Evolutionary conservation across 2,888 invertebrate species (phyloP).

Genomic region (Eupithecia subfuscata): DNA sequence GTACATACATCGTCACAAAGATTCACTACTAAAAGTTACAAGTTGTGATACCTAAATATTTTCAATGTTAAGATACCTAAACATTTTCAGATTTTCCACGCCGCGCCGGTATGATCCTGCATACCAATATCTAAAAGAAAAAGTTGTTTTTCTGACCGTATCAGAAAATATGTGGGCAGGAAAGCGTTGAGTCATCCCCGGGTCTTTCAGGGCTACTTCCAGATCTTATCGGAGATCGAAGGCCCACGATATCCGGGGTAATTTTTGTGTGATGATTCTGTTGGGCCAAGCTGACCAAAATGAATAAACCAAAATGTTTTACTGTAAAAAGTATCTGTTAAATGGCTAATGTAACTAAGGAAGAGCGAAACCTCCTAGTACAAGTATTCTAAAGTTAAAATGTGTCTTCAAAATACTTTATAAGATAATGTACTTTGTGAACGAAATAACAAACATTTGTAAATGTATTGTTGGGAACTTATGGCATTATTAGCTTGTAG

Average conservation of each 20-base stretch:
- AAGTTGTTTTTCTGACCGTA: conserved; percentile 19
- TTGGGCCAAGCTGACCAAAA: background rate
- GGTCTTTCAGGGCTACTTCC: conserved; percentile 45
- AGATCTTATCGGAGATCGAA: conserved; percentile 51
- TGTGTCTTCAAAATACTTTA: no score
- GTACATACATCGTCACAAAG: background rate
- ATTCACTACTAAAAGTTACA: background rate
- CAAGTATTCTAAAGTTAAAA: no score
- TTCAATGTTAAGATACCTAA: background rate
- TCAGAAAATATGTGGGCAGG: conserved; percentile 34
- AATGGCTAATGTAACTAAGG: no score
- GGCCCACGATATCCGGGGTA: conserved; percentile 39
- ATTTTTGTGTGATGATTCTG: conserved; percentile 37
- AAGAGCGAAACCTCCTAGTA: no score
- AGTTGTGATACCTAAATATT: background rate
- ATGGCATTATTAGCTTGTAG: background rate
- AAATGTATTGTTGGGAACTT: background rate
- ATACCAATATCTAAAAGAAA: background rate
- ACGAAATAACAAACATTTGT: no score
- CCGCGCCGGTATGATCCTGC: background rate
- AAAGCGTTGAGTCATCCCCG: conserved; percentile 45
- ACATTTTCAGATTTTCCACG: background rate
- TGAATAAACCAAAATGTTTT: no score
- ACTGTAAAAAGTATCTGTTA: no score
- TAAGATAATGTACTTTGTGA: no score